Base-by-base conservation (phyloP, 2,888 invertebrate species). In the Odontocolon sp. region DNA sequence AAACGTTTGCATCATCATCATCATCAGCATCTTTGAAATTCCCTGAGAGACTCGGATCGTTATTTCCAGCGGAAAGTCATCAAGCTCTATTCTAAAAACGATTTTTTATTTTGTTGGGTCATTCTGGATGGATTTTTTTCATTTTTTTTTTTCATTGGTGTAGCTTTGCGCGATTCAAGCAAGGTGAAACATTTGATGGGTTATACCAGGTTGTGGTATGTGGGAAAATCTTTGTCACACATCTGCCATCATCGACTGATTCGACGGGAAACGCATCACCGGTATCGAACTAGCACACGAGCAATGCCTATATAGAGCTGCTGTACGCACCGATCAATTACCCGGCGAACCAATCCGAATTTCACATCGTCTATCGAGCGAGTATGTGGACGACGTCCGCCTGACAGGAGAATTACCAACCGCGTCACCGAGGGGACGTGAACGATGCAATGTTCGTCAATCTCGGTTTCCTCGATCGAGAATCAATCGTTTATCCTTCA, bases 341-440 rank as follows among this genome's bases (percentile, higher is more conserved):
- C 42, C 26, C 66, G 59, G 66, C 67, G 31, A 59, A 66, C 59
- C 66, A 59, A 67, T 59, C 56, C 38, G 45, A 45, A 64, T 71
- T 59, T 28, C 50, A 33, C 14, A 54, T 61, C 21, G 59, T 68
- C 18, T 40, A 14, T 31, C n/a, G 14, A 56, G 42, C 68, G 38
- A 26, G 26, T 28, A 8, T 16, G 38, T 18, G 16, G 28, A 26
- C 26, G 26, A 45, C 16, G 57, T 57, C 33, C 23, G 36, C 61
- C 54, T 69, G 50, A 57, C 69, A 57, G 18, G 68, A 61, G 61
- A 74, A 74, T 68, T 56, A 54, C 64, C 50, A 52, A 57, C 23
- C 31, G 18, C 33, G 47, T 56, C 63, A 64, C n/a, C 50, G 42
- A 28, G 47, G 26, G 28, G 42, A 59, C 57, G n/a, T 8, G 59